Conservation (phyloP, 2,888 invertebrate genomes). For the Invenusta paracnida region DNA sequence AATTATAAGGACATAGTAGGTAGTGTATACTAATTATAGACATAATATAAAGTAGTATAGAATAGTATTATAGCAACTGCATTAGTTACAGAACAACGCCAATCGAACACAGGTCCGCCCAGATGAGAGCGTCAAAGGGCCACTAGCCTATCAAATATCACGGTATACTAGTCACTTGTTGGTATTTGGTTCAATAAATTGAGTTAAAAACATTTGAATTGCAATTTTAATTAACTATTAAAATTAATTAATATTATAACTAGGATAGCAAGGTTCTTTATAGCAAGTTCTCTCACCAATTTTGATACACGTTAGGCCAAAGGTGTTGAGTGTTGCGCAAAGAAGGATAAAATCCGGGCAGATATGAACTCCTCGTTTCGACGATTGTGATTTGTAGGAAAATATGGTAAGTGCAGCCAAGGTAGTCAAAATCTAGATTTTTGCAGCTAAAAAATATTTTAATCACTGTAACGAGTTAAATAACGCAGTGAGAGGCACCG, state of each 20-base stretch:
- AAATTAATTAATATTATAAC: too few species aligned
- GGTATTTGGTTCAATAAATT: too few species aligned
- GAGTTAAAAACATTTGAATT: too few species aligned
- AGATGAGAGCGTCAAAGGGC: conserved; percentile 23
- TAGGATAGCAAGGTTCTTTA: not conserved
- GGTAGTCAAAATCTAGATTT: not conserved
- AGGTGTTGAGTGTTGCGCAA: conserved; percentile 12
- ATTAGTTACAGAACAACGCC: conserved; percentile 3
- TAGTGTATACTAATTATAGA: too few species aligned
- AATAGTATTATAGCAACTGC: not conserved
- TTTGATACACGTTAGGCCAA: conserved; percentile 8
- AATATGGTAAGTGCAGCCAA: not conserved
- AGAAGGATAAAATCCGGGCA: not conserved
- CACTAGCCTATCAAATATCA: not conserved
- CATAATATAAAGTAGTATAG: not conserved
- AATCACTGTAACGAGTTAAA: too few species aligned
- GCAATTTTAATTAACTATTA: too few species aligned
- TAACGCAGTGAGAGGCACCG: too few species aligned
- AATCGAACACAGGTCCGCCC: conserved; percentile 15
- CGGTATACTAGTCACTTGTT: too few species aligned
- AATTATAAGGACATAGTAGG: not conserved
- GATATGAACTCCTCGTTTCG: not conserved
- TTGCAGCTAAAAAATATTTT: not conserved
- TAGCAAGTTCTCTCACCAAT: not conserved
- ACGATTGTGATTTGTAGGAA: not conserved